A percentile compares a stretch with the other conserved stretches of the same genome.
Conservation (phyloP, 92 coral and sea anemone genomes). For the Pocillopora grandis region DNA sequence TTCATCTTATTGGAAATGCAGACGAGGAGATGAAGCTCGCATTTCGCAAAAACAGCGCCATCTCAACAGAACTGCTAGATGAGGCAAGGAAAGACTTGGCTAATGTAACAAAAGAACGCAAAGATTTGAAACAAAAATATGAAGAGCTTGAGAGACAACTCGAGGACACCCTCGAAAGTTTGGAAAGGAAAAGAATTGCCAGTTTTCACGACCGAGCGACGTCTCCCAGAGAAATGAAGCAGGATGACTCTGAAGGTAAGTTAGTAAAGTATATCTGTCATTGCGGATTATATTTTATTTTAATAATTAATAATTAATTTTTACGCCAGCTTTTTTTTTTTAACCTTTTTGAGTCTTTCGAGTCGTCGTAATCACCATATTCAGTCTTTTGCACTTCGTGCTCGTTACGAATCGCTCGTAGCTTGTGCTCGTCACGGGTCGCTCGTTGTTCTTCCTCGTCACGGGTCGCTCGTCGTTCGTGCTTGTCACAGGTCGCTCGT, state of each 20-base stretch:
- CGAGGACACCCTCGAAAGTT: slow-evolving; percentile 1
- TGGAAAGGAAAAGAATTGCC: slow-evolving; percentile 16
- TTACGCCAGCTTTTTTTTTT: too few relatives aligned
- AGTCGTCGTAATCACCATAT: too few relatives aligned
- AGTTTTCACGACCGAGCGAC: slow-evolving; percentile 40
- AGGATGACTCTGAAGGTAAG: slow-evolving; percentile 19
- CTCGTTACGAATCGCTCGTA: too few relatives aligned
- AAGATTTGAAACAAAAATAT: slow-evolving; percentile 6
- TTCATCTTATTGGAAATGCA: not conserved
- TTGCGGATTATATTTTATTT: too few relatives aligned
- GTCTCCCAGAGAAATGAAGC: not conserved
- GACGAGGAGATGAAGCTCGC: not conserved
- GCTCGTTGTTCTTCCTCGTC: too few relatives aligned
- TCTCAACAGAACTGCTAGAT: not conserved
- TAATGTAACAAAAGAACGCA: slow-evolving; percentile 6
- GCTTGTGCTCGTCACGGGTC: too few relatives aligned
- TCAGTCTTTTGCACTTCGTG: too few relatives aligned
- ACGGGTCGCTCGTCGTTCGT: too few relatives aligned
- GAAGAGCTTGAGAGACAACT: slow-evolving; percentile 18
- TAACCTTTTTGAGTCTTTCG: too few relatives aligned
- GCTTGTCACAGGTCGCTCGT: too few relatives aligned
- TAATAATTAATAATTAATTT: too few relatives aligned
- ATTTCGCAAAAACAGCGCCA: not conserved
- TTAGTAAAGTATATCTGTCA: not conserved
- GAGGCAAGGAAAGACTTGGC: slow-evolving; percentile 20